phyloP scores from a whole-genome alignment of 2,113 vertebrate species.

The Passer domesticus region DNA sequence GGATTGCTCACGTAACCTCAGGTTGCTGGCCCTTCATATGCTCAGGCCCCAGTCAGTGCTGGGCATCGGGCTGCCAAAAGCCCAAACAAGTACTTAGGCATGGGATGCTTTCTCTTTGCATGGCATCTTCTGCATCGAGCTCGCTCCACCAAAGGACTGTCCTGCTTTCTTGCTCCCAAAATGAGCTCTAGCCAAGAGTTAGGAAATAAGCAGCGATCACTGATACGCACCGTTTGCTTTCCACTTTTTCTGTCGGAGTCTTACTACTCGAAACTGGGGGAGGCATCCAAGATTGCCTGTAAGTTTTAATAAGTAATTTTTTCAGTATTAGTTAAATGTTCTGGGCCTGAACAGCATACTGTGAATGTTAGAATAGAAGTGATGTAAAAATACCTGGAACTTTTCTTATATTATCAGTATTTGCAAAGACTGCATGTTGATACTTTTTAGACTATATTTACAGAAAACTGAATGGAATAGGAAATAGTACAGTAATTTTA shows the following conservation, averaged over 20 bases:
- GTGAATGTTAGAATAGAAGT: neutral
- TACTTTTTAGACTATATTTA: neutral
- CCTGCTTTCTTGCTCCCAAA: neutral
- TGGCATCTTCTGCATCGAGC: neutral
- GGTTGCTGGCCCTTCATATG: neutral
- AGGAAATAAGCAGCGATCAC: neutral
- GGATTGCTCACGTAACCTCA: neutral
- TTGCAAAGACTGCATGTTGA: neutral
- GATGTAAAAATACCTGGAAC: neutral
- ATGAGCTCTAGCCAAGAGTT: neutral
- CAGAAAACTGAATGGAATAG: neutral
- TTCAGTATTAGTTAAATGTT: neutral
- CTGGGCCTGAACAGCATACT: neutral
- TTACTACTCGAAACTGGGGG: slow-evolving; percentile 52
- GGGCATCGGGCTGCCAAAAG: neutral
- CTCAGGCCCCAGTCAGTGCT: neutral
- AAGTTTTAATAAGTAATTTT: slow-evolving; percentile 8
- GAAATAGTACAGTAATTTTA: neutral
- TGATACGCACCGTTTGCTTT: slow-evolving; percentile 59
- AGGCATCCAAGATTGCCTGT: slow-evolving; percentile 80
- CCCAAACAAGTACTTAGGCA: neutral
- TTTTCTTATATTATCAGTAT: neutral
- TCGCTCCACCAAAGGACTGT: neutral
- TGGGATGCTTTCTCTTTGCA: neutral
- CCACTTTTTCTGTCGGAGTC: neutral